phyloP scores from a whole-genome alignment of 92 coral and sea anemone genomes.

The Chrysogorgia sp. region DNA sequence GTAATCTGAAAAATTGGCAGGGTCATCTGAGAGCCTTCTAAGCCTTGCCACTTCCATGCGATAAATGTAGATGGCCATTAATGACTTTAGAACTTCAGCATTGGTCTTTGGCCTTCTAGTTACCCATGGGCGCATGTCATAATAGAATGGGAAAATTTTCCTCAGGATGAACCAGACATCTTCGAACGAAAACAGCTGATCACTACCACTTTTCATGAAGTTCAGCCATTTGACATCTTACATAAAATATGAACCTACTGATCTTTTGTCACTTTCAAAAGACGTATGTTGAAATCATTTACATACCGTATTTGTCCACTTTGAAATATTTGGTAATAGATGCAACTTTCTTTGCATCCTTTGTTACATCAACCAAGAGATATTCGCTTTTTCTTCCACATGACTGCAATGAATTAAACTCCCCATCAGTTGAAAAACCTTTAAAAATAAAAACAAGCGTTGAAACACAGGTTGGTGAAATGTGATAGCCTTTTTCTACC shows the following conservation, averaged over 20 bases:
- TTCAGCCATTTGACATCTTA: neutral
- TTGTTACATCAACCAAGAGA: neutral
- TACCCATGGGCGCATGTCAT: slow-evolving; percentile 67
- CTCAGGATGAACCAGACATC: slow-evolving; percentile 41
- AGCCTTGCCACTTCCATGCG: too few relatives aligned
- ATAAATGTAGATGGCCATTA: slow-evolving; percentile 61
- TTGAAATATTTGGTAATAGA: neutral
- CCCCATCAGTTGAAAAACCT: slow-evolving; percentile 4
- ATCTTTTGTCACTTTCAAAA: neutral
- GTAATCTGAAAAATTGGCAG: too few relatives aligned
- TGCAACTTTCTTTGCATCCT: neutral
- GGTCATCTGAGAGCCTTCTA: too few relatives aligned
- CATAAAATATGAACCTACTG: neutral
- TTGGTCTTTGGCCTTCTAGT: slow-evolving; percentile 60
- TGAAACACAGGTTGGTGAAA: neutral
- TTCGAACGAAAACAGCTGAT: slow-evolving; percentile 15
- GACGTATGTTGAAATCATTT: neutral
- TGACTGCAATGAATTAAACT: slow-evolving; percentile 4
- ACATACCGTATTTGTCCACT: slow-evolving; percentile 17
- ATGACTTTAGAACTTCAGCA: slow-evolving; percentile 63
- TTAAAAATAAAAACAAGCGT: neutral
- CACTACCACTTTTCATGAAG: slow-evolving; percentile 17
- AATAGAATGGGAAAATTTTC: slow-evolving; percentile 43
- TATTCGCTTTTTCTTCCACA: slow-evolving; percentile 3
- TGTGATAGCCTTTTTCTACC: neutral